A percentile compares a stretch with the other conserved stretches of the same genome.
These are phyloP conservation scores for Cricetomys ansorgei DNA, from an alignment of 2,113 vertebrate genomes.

Conservation along the genomic window DNA sequence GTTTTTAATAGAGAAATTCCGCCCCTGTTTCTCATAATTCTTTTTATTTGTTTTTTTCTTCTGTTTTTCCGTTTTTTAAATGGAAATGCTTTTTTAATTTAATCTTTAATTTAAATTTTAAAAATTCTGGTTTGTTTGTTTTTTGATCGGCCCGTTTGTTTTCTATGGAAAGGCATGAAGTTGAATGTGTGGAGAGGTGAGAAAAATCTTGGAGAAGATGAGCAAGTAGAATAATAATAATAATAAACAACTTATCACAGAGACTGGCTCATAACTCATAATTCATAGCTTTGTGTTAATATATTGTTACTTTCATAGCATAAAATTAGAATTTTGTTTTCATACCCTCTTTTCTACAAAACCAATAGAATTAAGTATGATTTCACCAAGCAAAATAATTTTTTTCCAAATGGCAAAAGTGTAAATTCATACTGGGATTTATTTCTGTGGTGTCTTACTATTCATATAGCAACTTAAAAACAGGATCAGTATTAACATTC, in stretches of 20 bases:
- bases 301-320: not conserved
- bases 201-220: not conserved
- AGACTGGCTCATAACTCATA: not conserved
- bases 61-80: not conserved
- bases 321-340: not conserved
- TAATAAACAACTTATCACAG: not conserved
- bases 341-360: not conserved
- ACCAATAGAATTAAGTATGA: not conserved
- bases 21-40: too few relatives aligned
- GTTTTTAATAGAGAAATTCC: too few relatives aligned
- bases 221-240: not conserved
- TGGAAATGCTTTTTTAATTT: not conserved
- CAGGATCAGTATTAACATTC: not conserved
- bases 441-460: not conserved
- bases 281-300: not conserved
- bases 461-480: not conserved
- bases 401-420: not conserved
- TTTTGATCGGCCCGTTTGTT: not conserved
- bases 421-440: slow-evolving; percentile 21
- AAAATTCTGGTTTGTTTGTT: not conserved
- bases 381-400: not conserved
- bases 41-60: not conserved
- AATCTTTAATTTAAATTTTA: not conserved
- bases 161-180: not conserved
- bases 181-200: not conserved